Evolutionary conservation across 1,140 invertebrate species (phyloP).

Genomic region (Oryctes rhinoceros): DNA sequence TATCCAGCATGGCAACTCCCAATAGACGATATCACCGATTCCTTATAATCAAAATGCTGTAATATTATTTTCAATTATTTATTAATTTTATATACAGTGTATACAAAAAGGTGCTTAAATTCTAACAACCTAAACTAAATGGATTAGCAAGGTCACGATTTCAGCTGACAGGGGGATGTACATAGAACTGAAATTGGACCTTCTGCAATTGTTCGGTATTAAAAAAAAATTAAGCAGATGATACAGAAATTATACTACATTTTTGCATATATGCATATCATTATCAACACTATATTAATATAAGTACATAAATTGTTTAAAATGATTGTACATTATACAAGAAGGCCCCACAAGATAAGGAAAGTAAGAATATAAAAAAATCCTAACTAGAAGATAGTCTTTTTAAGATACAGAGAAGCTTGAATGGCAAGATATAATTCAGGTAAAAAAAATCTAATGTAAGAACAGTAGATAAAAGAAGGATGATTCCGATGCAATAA

Average conservation of each 20-base stretch:
- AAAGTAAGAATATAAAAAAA: neutral
- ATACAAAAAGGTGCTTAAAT: neutral
- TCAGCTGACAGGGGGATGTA: too few species aligned
- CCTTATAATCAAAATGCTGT: neutral
- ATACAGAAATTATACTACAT: conserved; percentile 8
- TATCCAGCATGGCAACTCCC: too few species aligned
- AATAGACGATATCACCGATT: neutral
- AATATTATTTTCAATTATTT: neutral
- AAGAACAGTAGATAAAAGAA: neutral
- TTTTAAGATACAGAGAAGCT: conserved; percentile 4
- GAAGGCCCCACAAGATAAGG: too few species aligned
- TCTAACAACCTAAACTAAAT: neutral
- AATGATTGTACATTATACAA: neutral
- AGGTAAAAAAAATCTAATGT: neutral
- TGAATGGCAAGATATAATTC: neutral
- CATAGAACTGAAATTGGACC: too few species aligned
- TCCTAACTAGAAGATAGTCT: neutral
- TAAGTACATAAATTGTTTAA: neutral
- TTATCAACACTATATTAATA: neutral
- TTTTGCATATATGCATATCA: neutral
- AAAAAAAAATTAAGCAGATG: conserved; percentile 9
- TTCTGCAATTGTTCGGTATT: too few species aligned
- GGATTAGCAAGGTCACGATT: too few species aligned
- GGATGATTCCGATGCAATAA: conserved; percentile 24
- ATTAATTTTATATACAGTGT: conserved; percentile 27